Conservation (phyloP, 2,797 vertebrate genomes). For the Gymnothorax javanicus region DNA sequence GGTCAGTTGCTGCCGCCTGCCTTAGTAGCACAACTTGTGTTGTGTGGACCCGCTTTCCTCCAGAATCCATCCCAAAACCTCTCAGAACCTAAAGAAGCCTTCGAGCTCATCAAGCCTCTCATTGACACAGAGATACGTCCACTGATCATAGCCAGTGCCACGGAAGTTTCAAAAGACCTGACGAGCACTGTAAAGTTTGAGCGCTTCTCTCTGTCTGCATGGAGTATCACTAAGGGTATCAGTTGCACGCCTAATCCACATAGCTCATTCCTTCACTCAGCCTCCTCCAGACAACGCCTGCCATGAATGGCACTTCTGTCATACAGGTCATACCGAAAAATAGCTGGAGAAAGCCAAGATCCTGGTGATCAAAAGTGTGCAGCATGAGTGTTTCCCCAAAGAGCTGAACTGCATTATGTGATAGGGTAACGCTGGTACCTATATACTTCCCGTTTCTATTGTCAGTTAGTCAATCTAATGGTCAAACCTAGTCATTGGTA, state of each 20-base stretch:
- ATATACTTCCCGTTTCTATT: too few relatives aligned
- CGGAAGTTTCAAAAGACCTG: not conserved
- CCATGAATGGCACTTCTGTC: not conserved
- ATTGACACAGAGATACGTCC: not conserved
- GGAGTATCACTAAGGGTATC: not conserved
- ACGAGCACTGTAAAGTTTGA: not conserved
- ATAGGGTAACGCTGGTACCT: too few relatives aligned
- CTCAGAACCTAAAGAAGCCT: not conserved
- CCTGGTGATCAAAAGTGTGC: too few relatives aligned
- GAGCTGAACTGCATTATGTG: not conserved
- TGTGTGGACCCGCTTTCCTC: constrained; percentile 13
- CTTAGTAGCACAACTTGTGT: not conserved
- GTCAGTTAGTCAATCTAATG: too few relatives aligned
- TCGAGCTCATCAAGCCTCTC: not conserved
- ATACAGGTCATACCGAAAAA: not conserved
- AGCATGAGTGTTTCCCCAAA: not conserved
- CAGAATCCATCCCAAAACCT: not conserved
- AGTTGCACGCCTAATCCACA: not conserved
- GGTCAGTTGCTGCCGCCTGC: not conserved
- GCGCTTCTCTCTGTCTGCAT: not conserved
- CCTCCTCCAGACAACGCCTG: not conserved
- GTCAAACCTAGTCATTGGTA: too few relatives aligned
- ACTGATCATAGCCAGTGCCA: not conserved
- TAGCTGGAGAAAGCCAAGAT: not conserved
- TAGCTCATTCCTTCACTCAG: not conserved